Conservation (phyloP, 2,888 invertebrate genomes). For the Volucella bombylans region DNA sequence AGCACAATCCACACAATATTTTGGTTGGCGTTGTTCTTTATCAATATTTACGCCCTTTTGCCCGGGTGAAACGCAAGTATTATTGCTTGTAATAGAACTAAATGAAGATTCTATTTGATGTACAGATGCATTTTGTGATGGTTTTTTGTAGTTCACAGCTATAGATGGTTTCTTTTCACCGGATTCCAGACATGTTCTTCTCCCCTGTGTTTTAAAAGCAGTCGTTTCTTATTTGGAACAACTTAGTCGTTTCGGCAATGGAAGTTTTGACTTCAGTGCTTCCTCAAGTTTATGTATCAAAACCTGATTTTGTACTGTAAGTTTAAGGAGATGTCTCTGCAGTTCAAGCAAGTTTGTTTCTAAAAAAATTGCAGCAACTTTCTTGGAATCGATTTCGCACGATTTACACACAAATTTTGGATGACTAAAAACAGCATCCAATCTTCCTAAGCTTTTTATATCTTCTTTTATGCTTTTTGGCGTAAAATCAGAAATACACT, state of each 20-base stretch:
- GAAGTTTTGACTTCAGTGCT: constrained; percentile 86
- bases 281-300: constrained; percentile 88
- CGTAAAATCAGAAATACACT: constrained; percentile 75
- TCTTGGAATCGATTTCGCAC: constrained; percentile 87
- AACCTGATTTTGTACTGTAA: constrained; percentile 92
- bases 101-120: constrained; percentile 23
- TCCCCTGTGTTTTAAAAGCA: constrained; percentile 87
- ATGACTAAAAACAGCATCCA: constrained; percentile 88
- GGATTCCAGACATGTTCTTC: constrained; percentile 27
- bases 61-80: constrained; percentile 20
- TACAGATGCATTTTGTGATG: constrained; percentile 36
- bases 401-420: constrained; percentile 86
- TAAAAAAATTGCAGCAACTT: constrained; percentile 91
- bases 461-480: constrained; percentile 78
- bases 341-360: constrained; percentile 92
- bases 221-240: constrained; percentile 90
- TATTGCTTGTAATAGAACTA: constrained; percentile 24
- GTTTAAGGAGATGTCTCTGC: constrained; percentile 91
- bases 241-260: constrained; percentile 87
- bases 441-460: constrained; percentile 84
- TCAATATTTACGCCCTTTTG: constrained; percentile 14
- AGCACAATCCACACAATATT: constrained; percentile 25
- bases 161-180: constrained; percentile 28
- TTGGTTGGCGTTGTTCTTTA: constrained; percentile 9
- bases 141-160: constrained; percentile 16